These are phyloP conservation scores for Lepilemur septentrionalis DNA, from an alignment of 2,797 vertebrate genomes.

Conservation along the genomic window DNA sequence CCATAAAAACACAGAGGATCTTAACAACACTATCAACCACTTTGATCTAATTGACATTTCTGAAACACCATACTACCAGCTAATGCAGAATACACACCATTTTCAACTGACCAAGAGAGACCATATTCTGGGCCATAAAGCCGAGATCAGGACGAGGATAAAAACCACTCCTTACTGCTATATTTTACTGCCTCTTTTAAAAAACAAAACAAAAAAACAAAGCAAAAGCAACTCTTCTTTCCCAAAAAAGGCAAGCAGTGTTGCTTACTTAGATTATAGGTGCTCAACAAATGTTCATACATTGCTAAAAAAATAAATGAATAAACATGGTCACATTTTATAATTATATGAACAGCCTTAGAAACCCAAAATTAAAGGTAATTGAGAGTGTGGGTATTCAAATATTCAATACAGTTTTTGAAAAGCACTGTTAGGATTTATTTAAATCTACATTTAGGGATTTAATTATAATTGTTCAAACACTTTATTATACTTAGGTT, in stretches of 20 bases:
- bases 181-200: background rate
- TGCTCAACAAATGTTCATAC: background rate
- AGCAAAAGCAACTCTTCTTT: slow-evolving; percentile 16
- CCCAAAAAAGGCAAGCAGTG: background rate
- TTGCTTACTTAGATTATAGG: background rate
- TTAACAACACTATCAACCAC: background rate
- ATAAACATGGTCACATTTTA: background rate
- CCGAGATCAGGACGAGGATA: background rate
- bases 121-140: background rate
- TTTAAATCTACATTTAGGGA: background rate
- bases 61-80: background rate
- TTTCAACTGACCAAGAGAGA: slow-evolving; percentile 11
- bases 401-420: background rate
- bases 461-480: slow-evolving; percentile 38
- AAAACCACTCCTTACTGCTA: background rate
- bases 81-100: background rate
- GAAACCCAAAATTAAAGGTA: background rate
- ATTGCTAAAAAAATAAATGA: background rate
- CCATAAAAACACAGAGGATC: background rate
- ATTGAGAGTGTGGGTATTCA: background rate
- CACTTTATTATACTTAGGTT: background rate
- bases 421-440: background rate
- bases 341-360: background rate
- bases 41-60: background rate
- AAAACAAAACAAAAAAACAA: background rate